Percentiles rank a stretch among this genome's conserved stretches.
Evolutionary conservation across 2,888 invertebrate species (phyloP).

Genomic region (Eupithecia pulchellata): DNA sequence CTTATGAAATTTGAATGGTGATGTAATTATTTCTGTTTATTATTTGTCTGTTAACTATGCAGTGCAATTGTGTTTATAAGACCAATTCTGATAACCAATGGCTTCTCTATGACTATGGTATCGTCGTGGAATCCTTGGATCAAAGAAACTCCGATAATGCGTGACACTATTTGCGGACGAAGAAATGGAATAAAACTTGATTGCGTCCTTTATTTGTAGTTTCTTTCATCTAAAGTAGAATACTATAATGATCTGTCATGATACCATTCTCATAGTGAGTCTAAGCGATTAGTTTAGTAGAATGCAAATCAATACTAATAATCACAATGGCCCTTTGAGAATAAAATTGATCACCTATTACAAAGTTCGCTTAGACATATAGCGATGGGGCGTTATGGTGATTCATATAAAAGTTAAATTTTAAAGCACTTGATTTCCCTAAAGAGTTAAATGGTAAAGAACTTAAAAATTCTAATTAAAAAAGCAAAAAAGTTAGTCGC

Average conservation of each 20-base stretch:
- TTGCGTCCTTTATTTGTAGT: too few relatives aligned
- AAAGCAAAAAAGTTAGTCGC: constrained; percentile 24
- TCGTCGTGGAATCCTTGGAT: too few relatives aligned
- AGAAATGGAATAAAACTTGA: too few relatives aligned
- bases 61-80: too few relatives aligned
- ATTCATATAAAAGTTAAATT: constrained; percentile 36
- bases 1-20: too few relatives aligned
- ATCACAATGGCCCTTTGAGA: background rate
- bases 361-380: constrained; percentile 17
- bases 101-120: background rate
- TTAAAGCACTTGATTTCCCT: constrained; percentile 39
- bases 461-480: constrained; percentile 31
- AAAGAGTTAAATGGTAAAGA: constrained; percentile 33
- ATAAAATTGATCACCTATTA: background rate
- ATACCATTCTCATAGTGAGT: background rate
- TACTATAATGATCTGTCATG: background rate
- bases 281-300: background rate
- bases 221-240: too few relatives aligned
- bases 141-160: too few relatives aligned
- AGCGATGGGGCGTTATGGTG: constrained; percentile 17
- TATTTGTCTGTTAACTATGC: too few relatives aligned
- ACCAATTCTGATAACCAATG: background rate
- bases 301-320: too few relatives aligned
- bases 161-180: too few relatives aligned
- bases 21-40: too few relatives aligned